A percentile compares a stretch with the other conserved stretches of the same genome.
Conservation (phyloP, 2,797 vertebrate genomes). For the Pseudocheirus occidentalis region DNA sequence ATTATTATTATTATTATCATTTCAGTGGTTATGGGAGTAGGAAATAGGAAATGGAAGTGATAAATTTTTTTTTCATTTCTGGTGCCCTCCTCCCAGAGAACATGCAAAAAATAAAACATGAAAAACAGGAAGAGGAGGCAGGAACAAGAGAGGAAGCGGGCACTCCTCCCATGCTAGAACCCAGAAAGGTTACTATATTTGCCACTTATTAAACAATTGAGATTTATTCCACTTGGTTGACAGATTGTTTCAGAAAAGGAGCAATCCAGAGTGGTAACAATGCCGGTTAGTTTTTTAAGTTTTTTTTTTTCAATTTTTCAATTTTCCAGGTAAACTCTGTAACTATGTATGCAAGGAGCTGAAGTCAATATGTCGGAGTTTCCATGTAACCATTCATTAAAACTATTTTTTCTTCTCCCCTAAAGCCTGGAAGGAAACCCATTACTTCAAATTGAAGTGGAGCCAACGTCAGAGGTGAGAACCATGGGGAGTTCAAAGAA, state of each 20-base stretch:
- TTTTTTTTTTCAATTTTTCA: too few relatives aligned
- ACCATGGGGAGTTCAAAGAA: not conserved
- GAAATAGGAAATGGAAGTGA: not conserved
- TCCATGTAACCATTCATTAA: constrained; percentile 21
- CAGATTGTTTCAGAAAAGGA: not conserved
- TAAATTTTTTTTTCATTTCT: not conserved
- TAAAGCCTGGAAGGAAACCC: constrained; percentile 92
- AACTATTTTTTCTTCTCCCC: constrained; percentile 66
- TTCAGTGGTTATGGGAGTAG: not conserved
- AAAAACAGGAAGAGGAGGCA: not conserved
- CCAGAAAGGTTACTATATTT: not conserved
- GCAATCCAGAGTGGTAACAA: not conserved
- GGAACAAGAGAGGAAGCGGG: not conserved
- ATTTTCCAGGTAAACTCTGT: not conserved
- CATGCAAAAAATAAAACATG: not conserved
- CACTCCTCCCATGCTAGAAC: not conserved
- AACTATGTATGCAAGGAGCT: not conserved
- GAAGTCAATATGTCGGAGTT: not conserved
- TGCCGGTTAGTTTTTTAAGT: too few relatives aligned
- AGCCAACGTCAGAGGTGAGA: constrained; percentile 96
- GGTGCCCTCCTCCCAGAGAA: not conserved
- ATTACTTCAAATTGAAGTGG: constrained; percentile 99
- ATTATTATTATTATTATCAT: not conserved
- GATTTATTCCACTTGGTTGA: not conserved
- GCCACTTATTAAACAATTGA: not conserved